Evolutionary conservation across 2,888 invertebrate species (phyloP), one percentile per base, ranked within the genome.

Genomic region (Pammene aurita): DNA sequence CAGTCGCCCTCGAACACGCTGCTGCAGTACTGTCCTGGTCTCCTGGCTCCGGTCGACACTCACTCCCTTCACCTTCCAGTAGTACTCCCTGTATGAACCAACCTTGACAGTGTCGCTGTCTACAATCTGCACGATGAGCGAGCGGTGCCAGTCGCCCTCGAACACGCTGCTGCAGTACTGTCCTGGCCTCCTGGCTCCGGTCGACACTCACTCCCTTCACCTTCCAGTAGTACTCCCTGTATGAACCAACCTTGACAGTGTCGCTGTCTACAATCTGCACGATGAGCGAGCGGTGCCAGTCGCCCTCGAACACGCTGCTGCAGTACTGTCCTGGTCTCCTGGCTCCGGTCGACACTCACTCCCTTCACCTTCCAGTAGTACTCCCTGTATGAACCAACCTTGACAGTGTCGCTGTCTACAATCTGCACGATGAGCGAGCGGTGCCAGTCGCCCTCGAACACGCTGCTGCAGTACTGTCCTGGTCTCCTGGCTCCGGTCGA

Each of bases 241-340:
- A 35, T 5, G 10, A 26, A n/a, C n/a, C 35, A 18, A 92, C 93
- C 85, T 90, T 92, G 72, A 93, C 90, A n/a, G 84, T 85, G 72
- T 88, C 84, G 72, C 78, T 72, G 78, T 89, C 88, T 62, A 89
- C n/a, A n/a, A n/a, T n/a, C 75, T 84, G 78, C 65, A 93, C 89
- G 78, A 94, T 87, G 76, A 93, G 77, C 52, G 92, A 85, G 77
- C 94, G 90, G 76, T 94, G 94, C 86, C 92, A 94, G 84, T 93
- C 93, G 44, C 77, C 75, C 67, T 84, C 87, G 86, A 85, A 93
- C 66, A 86, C 73, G 72, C 88, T 79, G 71, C 85, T 81, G 84
- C 93, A 92, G 84, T 93, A 91, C 76, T 93, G 87, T 13, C 93
- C 93, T 55, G 78, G 82, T 71, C 87, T 87, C 75, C 84, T 79